A percentile compares a stretch with the other conserved stretches of the same genome.
Evolutionary conservation across 92 coral and sea anemone species (phyloP).

Genomic region (Porites rus): DNA sequence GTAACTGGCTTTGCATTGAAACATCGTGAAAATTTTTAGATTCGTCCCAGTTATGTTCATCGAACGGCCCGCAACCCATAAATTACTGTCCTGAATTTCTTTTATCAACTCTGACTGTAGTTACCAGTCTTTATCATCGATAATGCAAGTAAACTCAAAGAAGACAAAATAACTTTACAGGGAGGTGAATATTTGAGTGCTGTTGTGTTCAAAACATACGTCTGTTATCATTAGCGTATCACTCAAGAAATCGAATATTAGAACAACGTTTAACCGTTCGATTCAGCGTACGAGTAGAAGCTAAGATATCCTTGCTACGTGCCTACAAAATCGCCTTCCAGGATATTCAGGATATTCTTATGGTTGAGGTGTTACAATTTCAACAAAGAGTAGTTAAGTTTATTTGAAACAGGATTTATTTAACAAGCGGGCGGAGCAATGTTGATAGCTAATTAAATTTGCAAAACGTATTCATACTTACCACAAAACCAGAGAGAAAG

Average conservation of each 20-base stretch:
- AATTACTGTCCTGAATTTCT: too few relatives aligned
- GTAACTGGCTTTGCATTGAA: neutral
- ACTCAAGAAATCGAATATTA: neutral
- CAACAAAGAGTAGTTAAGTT: conserved; percentile 1
- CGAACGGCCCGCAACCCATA: too few relatives aligned
- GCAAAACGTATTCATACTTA: conserved; percentile 1
- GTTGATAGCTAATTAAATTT: conserved; percentile 24
- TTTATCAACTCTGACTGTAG: too few relatives aligned
- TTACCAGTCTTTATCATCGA: too few relatives aligned
- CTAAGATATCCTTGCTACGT: neutral
- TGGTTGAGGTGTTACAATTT: conserved; percentile 8
- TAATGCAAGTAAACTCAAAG: too few relatives aligned
- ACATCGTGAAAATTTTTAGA: too few relatives aligned
- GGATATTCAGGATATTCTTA: neutral
- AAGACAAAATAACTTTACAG: too few relatives aligned
- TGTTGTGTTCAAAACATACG: too few relatives aligned
- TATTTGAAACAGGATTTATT: conserved; percentile 7
- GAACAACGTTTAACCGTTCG: neutral
- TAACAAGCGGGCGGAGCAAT: conserved; percentile 19
- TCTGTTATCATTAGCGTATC: neutral
- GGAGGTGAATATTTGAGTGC: too few relatives aligned
- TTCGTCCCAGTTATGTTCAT: too few relatives aligned
- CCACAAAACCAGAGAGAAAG: conserved; percentile 4
- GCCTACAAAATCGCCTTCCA: neutral
- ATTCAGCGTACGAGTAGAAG: neutral